These are phyloP conservation scores for Smutsia temminckii DNA, from an alignment of 2,797 vertebrate genomes.

Conservation along the genomic window DNA sequence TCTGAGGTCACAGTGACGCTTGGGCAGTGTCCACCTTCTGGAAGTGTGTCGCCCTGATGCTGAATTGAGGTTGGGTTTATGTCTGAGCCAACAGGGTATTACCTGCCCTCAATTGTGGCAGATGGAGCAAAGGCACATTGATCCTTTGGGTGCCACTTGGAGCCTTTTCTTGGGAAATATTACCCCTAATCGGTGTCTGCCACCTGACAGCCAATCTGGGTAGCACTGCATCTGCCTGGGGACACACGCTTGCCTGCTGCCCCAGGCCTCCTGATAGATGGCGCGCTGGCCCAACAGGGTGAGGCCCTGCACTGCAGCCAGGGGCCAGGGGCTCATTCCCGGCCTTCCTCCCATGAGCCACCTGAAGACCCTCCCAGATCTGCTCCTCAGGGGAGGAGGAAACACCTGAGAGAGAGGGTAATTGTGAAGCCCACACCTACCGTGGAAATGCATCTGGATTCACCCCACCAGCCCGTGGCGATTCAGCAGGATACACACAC, in stretches of 20 bases:
- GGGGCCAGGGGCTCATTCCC: neutral
- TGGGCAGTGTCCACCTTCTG: fast-evolving
- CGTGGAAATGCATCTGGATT: no score
- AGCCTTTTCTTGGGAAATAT: neutral
- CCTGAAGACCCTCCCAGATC: neutral
- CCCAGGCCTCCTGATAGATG: neutral
- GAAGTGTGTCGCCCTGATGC: neutral
- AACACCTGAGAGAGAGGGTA: neutral
- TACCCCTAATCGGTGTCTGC: neutral
- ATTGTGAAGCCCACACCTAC: no score
- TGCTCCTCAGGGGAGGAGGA: neutral
- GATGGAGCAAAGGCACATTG: neutral
- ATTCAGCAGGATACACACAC: no score
- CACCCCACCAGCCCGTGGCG: no score
- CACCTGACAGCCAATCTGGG: neutral
- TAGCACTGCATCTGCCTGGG: no score
- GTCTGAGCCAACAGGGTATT: neutral
- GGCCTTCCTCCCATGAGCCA: neutral
- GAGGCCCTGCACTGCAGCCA: neutral
- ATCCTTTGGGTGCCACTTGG: neutral
- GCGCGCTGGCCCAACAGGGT: fast-evolving
- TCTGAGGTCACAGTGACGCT: neutral
- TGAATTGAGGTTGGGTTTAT: neutral
- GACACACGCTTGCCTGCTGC: no score
- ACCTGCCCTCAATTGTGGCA: neutral